A percentile compares a stretch with the other conserved stretches of the same genome.
Conservation (phyloP, 2,888 invertebrate genomes). For the Aromia moschata region DNA sequence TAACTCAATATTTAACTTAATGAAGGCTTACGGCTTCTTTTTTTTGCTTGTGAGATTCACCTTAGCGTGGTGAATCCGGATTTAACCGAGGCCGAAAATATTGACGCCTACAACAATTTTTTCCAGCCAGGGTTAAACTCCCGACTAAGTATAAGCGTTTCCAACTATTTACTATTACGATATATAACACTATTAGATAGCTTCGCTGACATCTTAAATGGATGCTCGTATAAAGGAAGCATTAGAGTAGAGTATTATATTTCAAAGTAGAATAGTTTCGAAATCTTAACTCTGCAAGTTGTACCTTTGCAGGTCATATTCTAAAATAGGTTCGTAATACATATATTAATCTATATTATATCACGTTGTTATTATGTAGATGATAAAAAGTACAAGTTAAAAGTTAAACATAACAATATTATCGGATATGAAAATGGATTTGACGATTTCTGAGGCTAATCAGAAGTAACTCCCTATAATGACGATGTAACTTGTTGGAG, state of each 20-base stretch:
- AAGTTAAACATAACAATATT: conserved; percentile 39
- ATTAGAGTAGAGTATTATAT: conserved; percentile 13
- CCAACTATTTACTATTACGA: background rate
- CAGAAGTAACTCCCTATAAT: conserved; percentile 11
- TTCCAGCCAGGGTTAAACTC: conserved; percentile 3
- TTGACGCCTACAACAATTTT: conserved; percentile 18
- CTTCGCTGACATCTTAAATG: conserved; percentile 6
- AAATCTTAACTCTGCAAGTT: conserved; percentile 7
- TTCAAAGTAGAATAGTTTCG: conserved; percentile 14
- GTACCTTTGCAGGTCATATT: conserved; percentile 12
- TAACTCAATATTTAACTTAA: conserved; percentile 44
- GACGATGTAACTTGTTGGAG: background rate
- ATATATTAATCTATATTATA: conserved; percentile 13
- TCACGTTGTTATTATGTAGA: conserved; percentile 18
- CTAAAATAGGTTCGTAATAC: conserved; percentile 9
- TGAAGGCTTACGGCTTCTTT: conserved; percentile 4
- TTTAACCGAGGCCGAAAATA: conserved; percentile 1
- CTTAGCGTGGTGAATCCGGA: background rate
- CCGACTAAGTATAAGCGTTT: background rate
- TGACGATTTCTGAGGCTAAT: conserved; percentile 21
- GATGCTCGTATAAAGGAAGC: conserved; percentile 4
- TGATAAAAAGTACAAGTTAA: conserved; percentile 15
- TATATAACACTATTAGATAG: background rate
- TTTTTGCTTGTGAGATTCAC: conserved; percentile 10
- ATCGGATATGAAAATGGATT: conserved; percentile 15